These are phyloP conservation scores for Schizaphis graminum DNA, from an alignment of 2,888 invertebrate genomes.

Conservation along the genomic window DNA sequence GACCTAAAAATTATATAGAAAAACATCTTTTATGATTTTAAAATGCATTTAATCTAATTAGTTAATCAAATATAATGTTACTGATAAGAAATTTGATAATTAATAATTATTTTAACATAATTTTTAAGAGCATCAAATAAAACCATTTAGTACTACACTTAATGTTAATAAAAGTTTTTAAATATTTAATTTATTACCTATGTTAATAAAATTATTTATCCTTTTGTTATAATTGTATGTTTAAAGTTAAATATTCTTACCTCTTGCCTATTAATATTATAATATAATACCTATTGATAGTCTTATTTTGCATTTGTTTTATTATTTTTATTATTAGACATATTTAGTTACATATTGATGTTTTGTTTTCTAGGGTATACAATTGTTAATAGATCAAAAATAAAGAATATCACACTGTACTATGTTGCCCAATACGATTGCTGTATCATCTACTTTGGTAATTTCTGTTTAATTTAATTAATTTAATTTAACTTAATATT, in stretches of 20 bases:
- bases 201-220: neutral
- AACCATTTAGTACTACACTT: neutral
- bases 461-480: neutral
- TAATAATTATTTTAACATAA: neutral
- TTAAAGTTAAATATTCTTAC: neutral
- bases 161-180: neutral
- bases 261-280: neutral
- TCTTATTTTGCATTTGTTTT: neutral
- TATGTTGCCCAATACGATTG: conserved; percentile 58
- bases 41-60: neutral
- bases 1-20: neutral
- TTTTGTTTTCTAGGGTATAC: conserved; percentile 6
- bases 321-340: neutral
- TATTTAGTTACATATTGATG: neutral
- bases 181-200: neutral
- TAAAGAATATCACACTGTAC: neutral
- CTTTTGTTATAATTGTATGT: neutral
- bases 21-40: neutral
- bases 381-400: neutral
- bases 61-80: neutral
- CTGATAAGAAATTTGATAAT: neutral
- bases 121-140: neutral
- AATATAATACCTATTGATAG: neutral
- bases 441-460: conserved; percentile 62
- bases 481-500: neutral